Percentiles rank a stretch among this genome's conserved stretches.
phyloP scores from a whole-genome alignment of 2,113 vertebrate species.

The Herpailurus yagouaroundi region DNA sequence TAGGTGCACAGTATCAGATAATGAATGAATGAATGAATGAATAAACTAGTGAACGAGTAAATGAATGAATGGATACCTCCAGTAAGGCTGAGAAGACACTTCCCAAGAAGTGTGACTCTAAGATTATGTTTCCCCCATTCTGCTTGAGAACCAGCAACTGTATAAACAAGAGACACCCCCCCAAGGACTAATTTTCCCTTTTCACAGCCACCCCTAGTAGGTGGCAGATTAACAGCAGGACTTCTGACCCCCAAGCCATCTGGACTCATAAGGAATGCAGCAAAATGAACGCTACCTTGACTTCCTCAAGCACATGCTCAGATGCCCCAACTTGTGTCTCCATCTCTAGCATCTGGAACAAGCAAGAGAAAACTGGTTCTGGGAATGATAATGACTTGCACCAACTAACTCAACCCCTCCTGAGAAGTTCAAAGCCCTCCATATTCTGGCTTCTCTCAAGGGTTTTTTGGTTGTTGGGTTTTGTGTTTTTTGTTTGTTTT shows the following conservation, averaged over 20 bases:
- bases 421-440: conserved; percentile 56
- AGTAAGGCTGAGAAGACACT: background rate
- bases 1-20: background rate
- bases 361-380: background rate
- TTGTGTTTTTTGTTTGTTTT: conserved; percentile 44
- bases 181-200: background rate
- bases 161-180: background rate
- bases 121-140: background rate
- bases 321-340: background rate
- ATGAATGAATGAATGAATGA: background rate
- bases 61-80: background rate
- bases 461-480: background rate
- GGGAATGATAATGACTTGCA: background rate
- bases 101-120: background rate
- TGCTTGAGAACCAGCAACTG: background rate
- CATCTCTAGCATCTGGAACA: background rate
- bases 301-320: background rate
- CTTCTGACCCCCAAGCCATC: background rate
- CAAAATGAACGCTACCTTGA: background rate
- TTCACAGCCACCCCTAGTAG: background rate
- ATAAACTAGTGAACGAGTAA: background rate
- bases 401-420: background rate
- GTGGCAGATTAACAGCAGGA: background rate
- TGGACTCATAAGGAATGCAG: background rate
- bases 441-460: background rate